phyloP scores from a whole-genome alignment of 2,113 vertebrate species.

The Entelurus aequoreus region DNA sequence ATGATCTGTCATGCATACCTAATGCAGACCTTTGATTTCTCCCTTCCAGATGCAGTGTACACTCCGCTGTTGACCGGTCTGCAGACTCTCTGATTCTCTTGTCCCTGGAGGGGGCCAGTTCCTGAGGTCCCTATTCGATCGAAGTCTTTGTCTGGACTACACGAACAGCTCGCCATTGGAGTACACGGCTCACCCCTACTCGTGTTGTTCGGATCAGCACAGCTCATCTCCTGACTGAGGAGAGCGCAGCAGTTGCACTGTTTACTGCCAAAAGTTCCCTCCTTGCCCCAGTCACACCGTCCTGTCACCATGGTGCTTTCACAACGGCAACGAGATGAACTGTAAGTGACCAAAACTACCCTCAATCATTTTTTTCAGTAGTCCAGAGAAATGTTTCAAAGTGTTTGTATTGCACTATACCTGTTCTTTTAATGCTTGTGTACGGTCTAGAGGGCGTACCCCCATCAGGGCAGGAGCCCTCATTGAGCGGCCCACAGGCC shows the following conservation, averaged over 20 bases:
- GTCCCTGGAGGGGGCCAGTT: constrained; percentile 60
- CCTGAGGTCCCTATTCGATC: constrained; percentile 65
- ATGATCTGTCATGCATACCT: constrained; percentile 39
- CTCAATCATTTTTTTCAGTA: neutral
- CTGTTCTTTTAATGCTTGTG: too few species aligned
- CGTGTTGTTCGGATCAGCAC: constrained; percentile 53
- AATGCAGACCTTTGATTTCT: constrained; percentile 32
- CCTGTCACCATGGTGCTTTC: constrained; percentile 93
- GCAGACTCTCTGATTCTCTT: constrained; percentile 69
- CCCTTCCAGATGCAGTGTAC: constrained; percentile 86
- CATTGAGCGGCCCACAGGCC: too few species aligned
- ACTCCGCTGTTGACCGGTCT: constrained; percentile 80
- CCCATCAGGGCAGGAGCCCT: too few species aligned
- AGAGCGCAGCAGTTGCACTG: constrained; percentile 74
- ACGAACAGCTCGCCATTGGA: constrained; percentile 35
- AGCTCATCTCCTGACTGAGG: constrained; percentile 71
- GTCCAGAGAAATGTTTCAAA: neutral
- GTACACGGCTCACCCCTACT: constrained; percentile 23
- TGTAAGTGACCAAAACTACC: constrained; percentile 77
- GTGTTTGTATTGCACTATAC: neutral
- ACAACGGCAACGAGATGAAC: constrained; percentile 98
- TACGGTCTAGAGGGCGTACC: too few species aligned
- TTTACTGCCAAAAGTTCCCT: constrained; percentile 40
- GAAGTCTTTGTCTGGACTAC: constrained; percentile 49
- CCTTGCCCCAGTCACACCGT: constrained; percentile 64